Base-by-base conservation (phyloP, 2,797 vertebrate species). In the Enteromius thamalakanensis region DNA sequence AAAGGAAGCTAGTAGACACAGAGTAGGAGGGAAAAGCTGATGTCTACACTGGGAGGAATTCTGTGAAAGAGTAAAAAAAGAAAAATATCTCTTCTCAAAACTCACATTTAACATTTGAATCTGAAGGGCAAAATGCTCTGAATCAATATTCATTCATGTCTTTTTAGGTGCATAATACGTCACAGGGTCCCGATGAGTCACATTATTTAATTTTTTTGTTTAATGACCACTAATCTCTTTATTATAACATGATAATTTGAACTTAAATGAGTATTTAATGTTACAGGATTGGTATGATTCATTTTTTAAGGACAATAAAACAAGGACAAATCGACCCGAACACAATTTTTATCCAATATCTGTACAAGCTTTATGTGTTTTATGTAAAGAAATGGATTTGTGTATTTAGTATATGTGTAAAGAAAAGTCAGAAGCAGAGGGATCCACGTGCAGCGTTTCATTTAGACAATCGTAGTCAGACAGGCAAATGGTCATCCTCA, bases 11-110 rank as follows among this genome's bases (percentile, higher is more conserved):
- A 32, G 53, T 21, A 55, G 77, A 72, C 72, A 70, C 9, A 58
- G 45, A 81, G 67, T 58, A 37, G 65, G 49, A 19, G 42, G 47
- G 23, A 58, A 64, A 76, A 77, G 47, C 23, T 15, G 62, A 40
- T 58, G 64, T 76, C 60, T 40, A 47, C 6, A 12, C 4, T 45
- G n/a, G 45, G 47, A 79, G 74, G 40, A 10, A 42, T 42, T 42
- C 40, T 11, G 40, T 42, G 10, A 26, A 55, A 82, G 42, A 37
- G 40, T 23, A 32, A 49, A 42, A 65, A 26, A 29, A 69, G 29
- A 84, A 69, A 40, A 4, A 32, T 1, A 29, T 47, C 19, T 79
- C 11, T 37, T 32, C 67, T 81, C 19, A 37, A 23, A 69, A 19
- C 29, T 23, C 37, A 40, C 26, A 32, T 76, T 76, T 68, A 19